These are phyloP conservation scores for Hyla sarda DNA, from an alignment of 2,113 vertebrate species.

Conservation along the genomic window DNA sequence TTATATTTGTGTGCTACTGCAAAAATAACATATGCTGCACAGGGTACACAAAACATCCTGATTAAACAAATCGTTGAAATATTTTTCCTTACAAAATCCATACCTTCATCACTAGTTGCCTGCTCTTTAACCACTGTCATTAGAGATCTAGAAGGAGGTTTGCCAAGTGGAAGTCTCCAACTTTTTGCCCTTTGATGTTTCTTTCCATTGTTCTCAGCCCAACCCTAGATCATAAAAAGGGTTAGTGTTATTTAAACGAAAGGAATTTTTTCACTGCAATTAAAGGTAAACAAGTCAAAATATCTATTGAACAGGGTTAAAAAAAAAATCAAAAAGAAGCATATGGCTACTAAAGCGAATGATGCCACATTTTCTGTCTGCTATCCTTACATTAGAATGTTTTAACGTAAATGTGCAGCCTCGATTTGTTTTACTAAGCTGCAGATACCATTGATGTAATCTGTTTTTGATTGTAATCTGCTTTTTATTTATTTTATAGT, in stretches of 20 bases:
- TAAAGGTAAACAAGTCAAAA: too few relatives aligned
- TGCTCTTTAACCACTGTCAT: conserved; percentile 91
- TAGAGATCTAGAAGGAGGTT: conserved; percentile 86
- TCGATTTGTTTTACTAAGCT: too few relatives aligned
- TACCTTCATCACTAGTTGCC: conserved; percentile 86
- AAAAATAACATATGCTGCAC: background rate
- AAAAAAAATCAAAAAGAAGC: too few relatives aligned
- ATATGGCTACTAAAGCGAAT: too few relatives aligned
- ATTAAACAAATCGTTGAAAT: too few relatives aligned
- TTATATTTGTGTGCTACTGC: background rate
- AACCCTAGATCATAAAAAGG: conserved; percentile 2
- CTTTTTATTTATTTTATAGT: too few relatives aligned
- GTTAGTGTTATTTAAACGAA: background rate
- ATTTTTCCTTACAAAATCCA: conserved; percentile 35
- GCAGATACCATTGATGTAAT: too few relatives aligned
- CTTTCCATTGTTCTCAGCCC: conserved; percentile 63
- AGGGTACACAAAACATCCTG: background rate
- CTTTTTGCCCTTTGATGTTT: conserved; percentile 73
- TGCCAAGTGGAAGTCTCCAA: conserved; percentile 75
- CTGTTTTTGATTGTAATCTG: too few relatives aligned
- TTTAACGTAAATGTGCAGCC: too few relatives aligned
- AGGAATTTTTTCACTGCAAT: background rate
- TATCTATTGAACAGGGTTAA: too few relatives aligned
- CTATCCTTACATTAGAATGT: too few relatives aligned
- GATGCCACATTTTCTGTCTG: too few relatives aligned